phyloP scores from a whole-genome alignment of 1,140 invertebrate genomes.

The Zaprionus africanus region DNA sequence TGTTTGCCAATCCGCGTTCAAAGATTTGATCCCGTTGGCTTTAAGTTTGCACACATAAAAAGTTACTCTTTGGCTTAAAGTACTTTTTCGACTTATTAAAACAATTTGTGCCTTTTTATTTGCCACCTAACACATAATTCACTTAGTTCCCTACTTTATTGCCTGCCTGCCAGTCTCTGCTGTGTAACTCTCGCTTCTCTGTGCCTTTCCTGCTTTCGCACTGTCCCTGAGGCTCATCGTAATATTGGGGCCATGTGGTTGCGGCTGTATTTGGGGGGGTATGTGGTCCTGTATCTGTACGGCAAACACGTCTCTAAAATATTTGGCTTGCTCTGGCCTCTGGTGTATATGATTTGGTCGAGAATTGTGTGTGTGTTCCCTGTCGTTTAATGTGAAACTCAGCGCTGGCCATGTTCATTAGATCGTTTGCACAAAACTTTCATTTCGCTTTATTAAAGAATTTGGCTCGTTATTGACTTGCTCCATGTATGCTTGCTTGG shows the following conservation, averaged over 20 bases:
- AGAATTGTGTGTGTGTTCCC: slow-evolving; percentile 42
- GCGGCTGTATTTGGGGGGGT: background rate
- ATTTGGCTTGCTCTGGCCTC: slow-evolving; percentile 34
- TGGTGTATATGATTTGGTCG: slow-evolving; percentile 50
- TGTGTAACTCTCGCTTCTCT: slow-evolving; percentile 14
- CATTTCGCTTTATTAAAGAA: slow-evolving; percentile 71
- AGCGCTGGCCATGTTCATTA: slow-evolving; percentile 53
- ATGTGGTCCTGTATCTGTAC: slow-evolving; percentile 12
- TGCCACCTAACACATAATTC: slow-evolving; percentile 56
- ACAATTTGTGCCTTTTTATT: slow-evolving; percentile 64
- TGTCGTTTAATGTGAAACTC: slow-evolving; percentile 25
- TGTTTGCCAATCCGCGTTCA: background rate
- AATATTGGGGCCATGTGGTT: slow-evolving; percentile 44
- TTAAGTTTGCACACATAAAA: slow-evolving; percentile 4
- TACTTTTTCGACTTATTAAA: slow-evolving; percentile 37
- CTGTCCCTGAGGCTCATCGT: slow-evolving; percentile 54
- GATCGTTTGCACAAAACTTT: slow-evolving; percentile 61
- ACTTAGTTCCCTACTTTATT: slow-evolving; percentile 56
- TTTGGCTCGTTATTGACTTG: slow-evolving; percentile 39
- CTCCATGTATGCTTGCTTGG: slow-evolving; percentile 42
- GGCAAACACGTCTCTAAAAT: slow-evolving; percentile 49
- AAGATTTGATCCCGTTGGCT: slow-evolving; percentile 4
- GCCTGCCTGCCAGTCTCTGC: slow-evolving; percentile 36
- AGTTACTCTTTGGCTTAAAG: slow-evolving; percentile 15
- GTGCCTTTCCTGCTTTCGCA: slow-evolving; percentile 7